Evolutionary conservation across 2,113 vertebrate species (phyloP), one percentile per base, ranked within the genome.

Genomic region (Prochilodus magdalenae): DNA sequence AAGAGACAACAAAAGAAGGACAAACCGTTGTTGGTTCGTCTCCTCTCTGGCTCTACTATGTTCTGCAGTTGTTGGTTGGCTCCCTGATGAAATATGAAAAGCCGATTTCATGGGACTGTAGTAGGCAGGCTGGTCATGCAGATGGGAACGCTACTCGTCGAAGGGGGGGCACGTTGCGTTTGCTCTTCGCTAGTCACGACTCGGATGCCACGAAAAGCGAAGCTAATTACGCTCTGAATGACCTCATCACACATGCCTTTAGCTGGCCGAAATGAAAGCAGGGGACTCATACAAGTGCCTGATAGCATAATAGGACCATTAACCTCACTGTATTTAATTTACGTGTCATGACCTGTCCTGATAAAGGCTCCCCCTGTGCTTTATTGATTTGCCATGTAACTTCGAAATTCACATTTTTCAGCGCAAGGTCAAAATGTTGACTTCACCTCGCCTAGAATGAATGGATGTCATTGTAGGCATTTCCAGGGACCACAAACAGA

Each of bases 241-340:
- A 73, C 57, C 40, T 73, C 55, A 65, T 63, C 44, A 8, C 69
- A 44, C 73, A 57, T 73, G 40, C 26, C 44, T 72, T 29, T 63
- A 75, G 47, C 65, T 53, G 20, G 49, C 22, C 26, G 27, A n/a
- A 69, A 70, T 82, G 12, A 70, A 82, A 60, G 63, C 20, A 76
- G 29, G 49, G 36, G 22, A 27, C 14, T 84, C 51, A 33, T 60
- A 66, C 13, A 55, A 78, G 44, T 60, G 71, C 51, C 47, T 10
- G 26, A 70, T 70, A 40, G 72, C 27, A 40, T 67, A 55, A 69
- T 69, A 53, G 29, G 24, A 22, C 57, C 29, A 75, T 75, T 75
- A 80, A 80, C 62, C 57, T 47, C 59, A 55, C 65, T 53, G 29
- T 72, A 73, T 80, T 73, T 63, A 49, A 73, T 30, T 73, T 18